A percentile compares a stretch with the other conserved stretches of the same genome.
These are phyloP conservation scores for Cichladusa arquata DNA, from an alignment of 2,113 vertebrate species.

Conservation along the genomic window DNA sequence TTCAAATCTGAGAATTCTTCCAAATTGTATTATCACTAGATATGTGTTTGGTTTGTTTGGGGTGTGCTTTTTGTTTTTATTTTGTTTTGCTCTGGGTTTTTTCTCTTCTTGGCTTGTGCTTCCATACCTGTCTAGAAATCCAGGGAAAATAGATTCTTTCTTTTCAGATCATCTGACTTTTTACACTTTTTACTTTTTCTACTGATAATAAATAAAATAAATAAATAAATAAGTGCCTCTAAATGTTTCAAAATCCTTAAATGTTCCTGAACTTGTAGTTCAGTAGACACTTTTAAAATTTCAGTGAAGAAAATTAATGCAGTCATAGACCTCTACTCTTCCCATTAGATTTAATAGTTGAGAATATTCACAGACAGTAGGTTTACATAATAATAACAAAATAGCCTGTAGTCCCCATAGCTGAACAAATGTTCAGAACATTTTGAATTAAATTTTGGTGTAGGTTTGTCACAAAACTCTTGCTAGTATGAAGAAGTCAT, in stretches of 20 bases:
- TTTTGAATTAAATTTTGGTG: neutral
- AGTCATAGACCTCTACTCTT: neutral
- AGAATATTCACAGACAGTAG: neutral
- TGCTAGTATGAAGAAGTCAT: neutral
- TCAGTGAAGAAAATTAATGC: neutral
- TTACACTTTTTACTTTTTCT: neutral
- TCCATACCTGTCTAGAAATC: neutral
- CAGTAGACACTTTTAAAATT: neutral
- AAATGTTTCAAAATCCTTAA: neutral
- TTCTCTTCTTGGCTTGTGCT: neutral
- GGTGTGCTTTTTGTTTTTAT: neutral
- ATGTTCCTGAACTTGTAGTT: neutral
- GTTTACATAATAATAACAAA: neutral
- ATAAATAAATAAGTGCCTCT: neutral
- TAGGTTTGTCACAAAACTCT: neutral
- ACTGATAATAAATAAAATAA: neutral
- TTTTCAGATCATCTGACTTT: neutral
- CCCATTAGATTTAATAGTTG: neutral
- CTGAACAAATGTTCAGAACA: neutral
- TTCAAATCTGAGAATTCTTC: neutral
- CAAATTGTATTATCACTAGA: neutral
- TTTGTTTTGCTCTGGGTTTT: neutral
- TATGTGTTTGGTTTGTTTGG: neutral
- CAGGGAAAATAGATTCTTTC: neutral
- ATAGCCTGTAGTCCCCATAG: neutral